phyloP scores from a whole-genome alignment of 2,797 vertebrate genomes.

The Brachyrhaphis roseni region DNA sequence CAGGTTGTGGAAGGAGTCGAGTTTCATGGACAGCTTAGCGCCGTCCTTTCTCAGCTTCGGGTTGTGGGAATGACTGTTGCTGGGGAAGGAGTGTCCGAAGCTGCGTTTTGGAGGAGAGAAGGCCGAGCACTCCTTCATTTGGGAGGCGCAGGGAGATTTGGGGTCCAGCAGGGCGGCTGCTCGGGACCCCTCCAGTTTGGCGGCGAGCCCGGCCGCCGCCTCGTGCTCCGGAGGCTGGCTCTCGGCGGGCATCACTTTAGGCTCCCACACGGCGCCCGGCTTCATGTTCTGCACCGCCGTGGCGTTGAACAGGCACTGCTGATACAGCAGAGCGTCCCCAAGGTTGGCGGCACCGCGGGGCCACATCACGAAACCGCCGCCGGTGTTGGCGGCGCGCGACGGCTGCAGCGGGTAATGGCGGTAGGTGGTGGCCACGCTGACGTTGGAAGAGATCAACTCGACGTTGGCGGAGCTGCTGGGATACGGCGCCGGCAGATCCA shows the following conservation, averaged over 20 bases:
- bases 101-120: constrained; percentile 90
- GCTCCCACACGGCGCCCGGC: constrained; percentile 87
- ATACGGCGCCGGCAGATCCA: constrained; percentile 92
- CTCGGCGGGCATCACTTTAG: constrained; percentile 82
- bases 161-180: constrained; percentile 70
- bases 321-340: constrained; percentile 91
- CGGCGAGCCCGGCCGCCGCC: constrained; percentile 56
- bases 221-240: constrained; percentile 82
- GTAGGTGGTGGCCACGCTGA: constrained; percentile 95
- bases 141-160: constrained; percentile 58
- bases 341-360: constrained; percentile 87
- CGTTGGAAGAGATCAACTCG: constrained; percentile 96
- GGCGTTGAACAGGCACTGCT: constrained; percentile 93
- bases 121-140: constrained; percentile 86
- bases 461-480: constrained; percentile 84
- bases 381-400: constrained; percentile 16
- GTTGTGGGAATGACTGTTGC: constrained; percentile 55
- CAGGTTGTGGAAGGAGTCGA: constrained; percentile 88
- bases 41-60: constrained; percentile 87
- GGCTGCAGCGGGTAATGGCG: constrained; percentile 91
- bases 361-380: constrained; percentile 88
- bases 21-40: constrained; percentile 85
- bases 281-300: constrained; percentile 91
- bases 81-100: constrained; percentile 83
- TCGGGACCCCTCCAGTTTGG: constrained; percentile 84